Conservation (phyloP, 2,888 invertebrate genomes). For the Chaitophorus viminalis region DNA sequence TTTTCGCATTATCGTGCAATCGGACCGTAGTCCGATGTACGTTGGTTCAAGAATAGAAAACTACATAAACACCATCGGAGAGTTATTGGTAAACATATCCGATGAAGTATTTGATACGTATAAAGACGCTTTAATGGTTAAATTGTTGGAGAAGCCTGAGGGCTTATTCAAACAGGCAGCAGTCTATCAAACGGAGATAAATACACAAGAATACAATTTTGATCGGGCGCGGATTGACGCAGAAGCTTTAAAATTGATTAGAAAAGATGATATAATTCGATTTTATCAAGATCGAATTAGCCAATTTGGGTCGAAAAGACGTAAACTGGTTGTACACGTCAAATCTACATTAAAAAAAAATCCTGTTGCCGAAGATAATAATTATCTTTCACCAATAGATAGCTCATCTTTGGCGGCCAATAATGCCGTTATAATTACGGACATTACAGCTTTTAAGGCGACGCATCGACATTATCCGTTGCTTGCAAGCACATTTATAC, state of each 20-base stretch:
- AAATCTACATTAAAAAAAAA: conserved; percentile 73
- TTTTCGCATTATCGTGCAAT: conserved; percentile 81
- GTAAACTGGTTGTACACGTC: conserved; percentile 81
- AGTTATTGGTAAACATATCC: conserved; percentile 77
- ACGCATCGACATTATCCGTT: conserved; percentile 79
- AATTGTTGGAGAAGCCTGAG: conserved; percentile 91
- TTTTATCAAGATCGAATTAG: conserved; percentile 80
- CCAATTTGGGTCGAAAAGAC: conserved; percentile 72
- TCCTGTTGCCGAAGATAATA: conserved; percentile 33
- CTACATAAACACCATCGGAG: conserved; percentile 83
- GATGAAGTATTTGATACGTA: conserved; percentile 85
- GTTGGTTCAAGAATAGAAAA: conserved; percentile 88
- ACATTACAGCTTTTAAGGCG: conserved; percentile 84
- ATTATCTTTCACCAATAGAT: conserved; percentile 33
- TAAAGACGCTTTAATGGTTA: conserved; percentile 82
- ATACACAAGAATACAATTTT: conserved; percentile 86
- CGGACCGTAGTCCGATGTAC: conserved; percentile 81
- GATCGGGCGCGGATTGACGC: conserved; percentile 88
- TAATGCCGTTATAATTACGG: conserved; percentile 71
- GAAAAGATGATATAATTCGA: conserved; percentile 80
- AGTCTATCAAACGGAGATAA: conserved; percentile 87
- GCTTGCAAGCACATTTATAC: conserved; percentile 61
- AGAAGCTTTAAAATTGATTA: conserved; percentile 80
- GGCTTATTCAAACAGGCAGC: conserved; percentile 78
- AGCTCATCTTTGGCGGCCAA: conserved; percentile 12